Evolutionary conservation across 2,888 invertebrate species (phyloP).

Genomic region (Synergus gifuensis): DNA sequence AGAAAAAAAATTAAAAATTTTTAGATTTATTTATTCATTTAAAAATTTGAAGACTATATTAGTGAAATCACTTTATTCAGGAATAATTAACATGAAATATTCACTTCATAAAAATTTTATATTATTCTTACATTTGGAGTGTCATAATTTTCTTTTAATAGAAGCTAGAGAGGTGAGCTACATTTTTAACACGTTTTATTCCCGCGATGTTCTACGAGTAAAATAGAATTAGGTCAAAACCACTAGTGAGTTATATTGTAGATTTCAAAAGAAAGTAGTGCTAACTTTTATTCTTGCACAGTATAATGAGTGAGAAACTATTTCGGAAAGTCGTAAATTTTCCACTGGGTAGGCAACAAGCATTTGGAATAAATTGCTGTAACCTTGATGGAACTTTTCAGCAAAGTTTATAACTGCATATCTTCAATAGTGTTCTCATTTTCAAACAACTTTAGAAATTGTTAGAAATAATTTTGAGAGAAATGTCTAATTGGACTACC

Average conservation of each 20-base stretch:
- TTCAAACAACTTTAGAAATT: not conserved
- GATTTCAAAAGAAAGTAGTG: not conserved
- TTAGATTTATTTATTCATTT: no score
- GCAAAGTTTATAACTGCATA: not conserved
- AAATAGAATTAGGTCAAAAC: not conserved
- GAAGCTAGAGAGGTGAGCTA: not conserved
- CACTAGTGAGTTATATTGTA: not conserved
- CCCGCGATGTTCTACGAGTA: no score
- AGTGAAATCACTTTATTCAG: no score
- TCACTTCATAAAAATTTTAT: no score
- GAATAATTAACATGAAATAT: no score
- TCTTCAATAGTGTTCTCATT: not conserved
- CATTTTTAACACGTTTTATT: not conserved
- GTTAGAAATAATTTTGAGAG: not conserved
- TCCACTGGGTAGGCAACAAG: not conserved
- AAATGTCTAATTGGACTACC: constrained; percentile 31
- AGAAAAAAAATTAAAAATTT: no score
- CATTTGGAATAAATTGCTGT: not conserved
- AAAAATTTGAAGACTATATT: no score
- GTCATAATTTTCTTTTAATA: not conserved
- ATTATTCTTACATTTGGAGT: not conserved
- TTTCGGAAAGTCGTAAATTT: constrained; percentile 1
- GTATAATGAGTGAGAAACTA: not conserved
- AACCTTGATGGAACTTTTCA: not conserved
- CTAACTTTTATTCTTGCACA: not conserved